Base-by-base conservation (phyloP, 92 coral and sea anemone genomes). In the Diadumene lineata region DNA sequence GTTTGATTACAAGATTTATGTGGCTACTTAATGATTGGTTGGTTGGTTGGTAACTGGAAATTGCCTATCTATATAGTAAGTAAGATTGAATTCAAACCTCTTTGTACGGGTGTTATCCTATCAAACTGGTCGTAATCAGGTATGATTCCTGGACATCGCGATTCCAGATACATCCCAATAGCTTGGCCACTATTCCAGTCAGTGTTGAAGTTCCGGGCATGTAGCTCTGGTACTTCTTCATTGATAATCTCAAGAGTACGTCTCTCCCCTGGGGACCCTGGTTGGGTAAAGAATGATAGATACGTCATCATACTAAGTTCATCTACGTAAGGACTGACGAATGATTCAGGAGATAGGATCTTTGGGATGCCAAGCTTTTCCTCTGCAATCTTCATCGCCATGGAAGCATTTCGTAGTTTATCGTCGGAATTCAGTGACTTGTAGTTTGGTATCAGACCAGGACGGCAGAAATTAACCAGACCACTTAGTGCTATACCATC, bases 291-390 rank as follows among this genome's bases (percentile, higher is more conserved):
- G 63, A 88, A 90, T 50, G 98, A 94, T 69, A 94, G 75, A 70
- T 94, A 94, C 57, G 98, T 94, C 98, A 94, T 94, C 98, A 94
- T 94, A 78, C 98, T 94, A 34, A 94, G 81, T 50, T 94, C 98
- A 79, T 94, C 98, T 16, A 88, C 92, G 80, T 86, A 91, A 43
- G 97, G 97, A 66, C 92, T 94, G 50, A 76, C 78, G 79, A 94
- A 86, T 84, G 77, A 83, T 57, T 94, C 94, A 19, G 98, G 97
- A 28, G 97, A 77, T 53, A 94, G 31, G 60, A 94, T 87, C 82
- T 88, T 72, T 29, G 98, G 98, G 68, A 94, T 88, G 50, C 80
- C 79, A 51, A 88, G 79, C 60, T 87, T 85, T 57, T 84, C 90
- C 43, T 91, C 97, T 10, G 98, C 98, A 30, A 64, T 62, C 46